Conservation (phyloP, 1,140 invertebrate species). For the Anoplophora glabripennis region DNA sequence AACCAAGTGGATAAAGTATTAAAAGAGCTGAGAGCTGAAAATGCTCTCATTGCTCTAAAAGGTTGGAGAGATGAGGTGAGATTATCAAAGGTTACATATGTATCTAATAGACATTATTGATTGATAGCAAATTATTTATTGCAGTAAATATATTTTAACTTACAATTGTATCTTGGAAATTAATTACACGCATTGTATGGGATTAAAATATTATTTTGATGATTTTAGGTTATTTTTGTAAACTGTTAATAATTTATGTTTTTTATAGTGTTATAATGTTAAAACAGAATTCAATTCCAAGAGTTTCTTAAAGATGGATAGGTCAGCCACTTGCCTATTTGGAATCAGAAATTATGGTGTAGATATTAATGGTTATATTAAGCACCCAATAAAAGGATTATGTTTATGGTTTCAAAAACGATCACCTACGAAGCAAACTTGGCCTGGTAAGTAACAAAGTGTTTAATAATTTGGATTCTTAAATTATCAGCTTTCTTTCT, state of each 20-base stretch:
- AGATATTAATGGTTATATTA: conserved; percentile 90
- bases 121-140: not conserved
- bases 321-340: conserved; percentile 88
- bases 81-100: not conserved
- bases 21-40: conserved; percentile 63
- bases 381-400: conserved; percentile 76
- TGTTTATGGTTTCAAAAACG: conserved; percentile 92
- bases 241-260: not conserved
- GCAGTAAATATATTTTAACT: not conserved
- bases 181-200: not conserved
- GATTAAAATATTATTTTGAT: not conserved
- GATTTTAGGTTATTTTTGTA: not conserved
- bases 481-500: too few relatives aligned
- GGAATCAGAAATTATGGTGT: conserved; percentile 92
- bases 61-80: conserved; percentile 88
- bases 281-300: conserved; percentile 66
- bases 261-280: conserved; percentile 76
- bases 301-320: conserved; percentile 84
- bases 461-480: too few relatives aligned
- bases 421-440: conserved; percentile 88
- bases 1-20: conserved; percentile 76
- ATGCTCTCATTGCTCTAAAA: conserved; percentile 66
- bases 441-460: conserved; percentile 64
- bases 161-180: not conserved
- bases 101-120: not conserved